Conservation (phyloP, 2,113 vertebrate genomes). For the Aegithalos caudatus region DNA sequence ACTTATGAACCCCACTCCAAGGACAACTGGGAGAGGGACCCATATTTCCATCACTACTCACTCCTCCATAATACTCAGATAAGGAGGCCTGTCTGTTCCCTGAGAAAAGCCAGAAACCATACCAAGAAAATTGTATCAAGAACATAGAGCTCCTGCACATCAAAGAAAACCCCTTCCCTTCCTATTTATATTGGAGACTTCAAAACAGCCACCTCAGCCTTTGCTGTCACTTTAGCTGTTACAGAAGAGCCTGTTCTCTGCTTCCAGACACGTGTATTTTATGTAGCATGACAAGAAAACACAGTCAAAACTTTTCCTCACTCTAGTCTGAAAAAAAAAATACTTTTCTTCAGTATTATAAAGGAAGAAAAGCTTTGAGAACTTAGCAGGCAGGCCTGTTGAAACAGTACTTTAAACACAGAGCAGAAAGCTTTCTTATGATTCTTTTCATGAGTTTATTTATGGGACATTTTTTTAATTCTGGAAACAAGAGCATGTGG, state of each 20-base stretch:
- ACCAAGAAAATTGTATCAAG: background rate
- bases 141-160: background rate
- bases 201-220: background rate
- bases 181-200: background rate
- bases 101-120: background rate
- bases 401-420: background rate
- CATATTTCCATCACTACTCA: background rate
- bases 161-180: background rate
- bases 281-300: background rate
- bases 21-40: background rate
- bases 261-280: background rate
- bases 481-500: background rate
- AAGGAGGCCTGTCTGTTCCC: background rate
- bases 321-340: background rate
- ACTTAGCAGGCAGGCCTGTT: background rate
- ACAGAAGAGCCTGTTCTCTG: background rate
- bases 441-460: background rate
- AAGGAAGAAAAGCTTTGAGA: constrained; percentile 24
- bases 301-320: constrained; percentile 9
- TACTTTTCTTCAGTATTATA: background rate
- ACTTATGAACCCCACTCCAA: background rate
- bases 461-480: background rate
- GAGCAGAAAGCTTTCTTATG: background rate
- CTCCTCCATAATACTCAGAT: rapidly evolving
- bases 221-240: background rate